Evolutionary conservation across 2,888 invertebrate species (phyloP), one percentile per base, ranked within the genome.

Genomic region (Quadriops clusia): DNA sequence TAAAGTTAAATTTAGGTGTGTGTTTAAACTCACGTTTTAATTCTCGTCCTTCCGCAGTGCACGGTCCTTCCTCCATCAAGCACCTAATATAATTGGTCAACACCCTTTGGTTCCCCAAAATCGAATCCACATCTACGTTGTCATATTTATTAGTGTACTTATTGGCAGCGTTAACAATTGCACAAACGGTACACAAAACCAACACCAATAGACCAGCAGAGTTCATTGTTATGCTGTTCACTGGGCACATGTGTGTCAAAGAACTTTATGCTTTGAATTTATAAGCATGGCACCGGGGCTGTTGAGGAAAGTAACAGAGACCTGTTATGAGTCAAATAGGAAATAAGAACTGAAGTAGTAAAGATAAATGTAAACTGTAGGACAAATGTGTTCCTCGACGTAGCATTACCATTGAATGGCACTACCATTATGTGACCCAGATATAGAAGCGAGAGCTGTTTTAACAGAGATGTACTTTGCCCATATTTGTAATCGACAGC

Each of bases 61-160:
- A 74, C 2, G 66, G 59, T 6, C 71, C 72, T 42, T 70, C 65
- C 4, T 70, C 73, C 58, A 73, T 58, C 50, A 74, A 51, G 44
- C 74, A 75, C 43, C 67, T 68, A 41, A 74, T 67, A 49, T 74
- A 74, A 51, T 66, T 69, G n/a, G 62, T 61, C 5, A 74, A 58
- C 11, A 74, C 62, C 14, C 72, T 57, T 18, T 63, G 59, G 46
- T 73, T 74, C 29, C 53, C 51, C 23, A 75, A 54, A 40, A 74
- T 69, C 34, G 58, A 61, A 34, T 74, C 72, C 9, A 75, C 59
- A 46, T 74, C 67, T 25, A 73, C 54, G 40, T 67, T 64, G 47
- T 69, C 70, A 45, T 66, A 72, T 50, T 67, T 67, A 32, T 46
- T 60, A 5, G 64, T 56, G 50, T 68, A 65, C 39, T 48, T 54